Base-by-base conservation (phyloP, 2,888 invertebrate genomes). In the Alloscopus bannaensis region DNA sequence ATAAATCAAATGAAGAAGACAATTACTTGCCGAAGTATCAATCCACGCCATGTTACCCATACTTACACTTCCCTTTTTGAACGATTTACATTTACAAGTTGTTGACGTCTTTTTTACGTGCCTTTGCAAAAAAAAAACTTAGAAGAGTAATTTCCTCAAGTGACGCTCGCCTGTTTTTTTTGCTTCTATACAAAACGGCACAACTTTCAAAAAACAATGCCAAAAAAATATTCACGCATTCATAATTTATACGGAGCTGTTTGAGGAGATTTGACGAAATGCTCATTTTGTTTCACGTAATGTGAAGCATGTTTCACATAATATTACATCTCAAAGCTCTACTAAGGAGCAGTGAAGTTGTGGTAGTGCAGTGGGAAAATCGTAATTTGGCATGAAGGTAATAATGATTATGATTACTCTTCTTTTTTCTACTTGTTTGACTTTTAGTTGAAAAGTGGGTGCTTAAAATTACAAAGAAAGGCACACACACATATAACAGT, bases 1-100 rank as follows among this genome's bases (percentile, higher is more conserved):
- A 76, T 76, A 76, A 76, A 76, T 76, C 76, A 76, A 68, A 76
- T 76, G 68, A 76, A 60, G 69, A 69, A 68, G 76, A 62, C 69
- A 76, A 76, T 76, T 76, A 62, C 76, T 68, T 62, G 52, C 62
- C 59, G 57, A 75, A 75, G 64, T 75, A 66, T 65, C 66, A 66
- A 66, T 59, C 47, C 73, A 73, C 26, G 36, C 36, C 55, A 64
- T 50, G 36, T 36, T 36, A 36, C 36, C 36, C n/a, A n/a, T 36
- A 36, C 36, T 13, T 36, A 36, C 13, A 36, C 13, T 8, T 36
- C 13, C 36, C 36, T 36, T 8, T 36, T 36, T 36, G 8, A 8
- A 13, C 36, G 13, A 8, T 36, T 36, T 36, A 36, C 13, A 8
- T 8, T 13, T 6, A 45, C 45, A 16, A 45, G 45, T 52, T 52